phyloP scores from a whole-genome alignment of 2,113 vertebrate genomes.

The Amazona vittata region DNA sequence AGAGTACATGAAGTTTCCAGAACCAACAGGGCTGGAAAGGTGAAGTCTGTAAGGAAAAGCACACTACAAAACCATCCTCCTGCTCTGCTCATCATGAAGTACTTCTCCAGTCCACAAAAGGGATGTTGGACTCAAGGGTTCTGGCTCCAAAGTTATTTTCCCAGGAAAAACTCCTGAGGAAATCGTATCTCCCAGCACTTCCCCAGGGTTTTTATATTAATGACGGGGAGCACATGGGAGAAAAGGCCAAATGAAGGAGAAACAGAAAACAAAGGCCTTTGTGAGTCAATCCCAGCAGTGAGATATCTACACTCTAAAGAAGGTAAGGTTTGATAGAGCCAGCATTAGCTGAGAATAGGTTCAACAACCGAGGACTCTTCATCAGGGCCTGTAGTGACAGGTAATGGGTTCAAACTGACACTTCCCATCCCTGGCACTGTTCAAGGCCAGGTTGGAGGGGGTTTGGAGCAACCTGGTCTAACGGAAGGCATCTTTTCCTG shows the following conservation, averaged over 20 bases:
- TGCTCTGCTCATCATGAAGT: neutral
- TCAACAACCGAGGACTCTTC: neutral
- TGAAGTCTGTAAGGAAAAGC: neutral
- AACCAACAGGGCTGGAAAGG: neutral
- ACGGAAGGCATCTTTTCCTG: neutral
- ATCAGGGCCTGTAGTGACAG: neutral
- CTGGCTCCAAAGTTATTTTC: neutral
- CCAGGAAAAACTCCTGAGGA: neutral
- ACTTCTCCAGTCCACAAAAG: neutral
- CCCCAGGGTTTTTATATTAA: neutral
- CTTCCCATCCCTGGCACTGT: neutral
- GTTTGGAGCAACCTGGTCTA: neutral
- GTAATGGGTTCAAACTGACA: neutral
- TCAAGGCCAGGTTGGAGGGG: neutral
- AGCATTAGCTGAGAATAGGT: neutral
- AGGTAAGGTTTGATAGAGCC: neutral
- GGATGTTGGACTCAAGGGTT: neutral
- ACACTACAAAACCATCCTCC: neutral
- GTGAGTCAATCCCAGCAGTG: neutral
- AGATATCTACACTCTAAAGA: neutral
- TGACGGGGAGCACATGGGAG: rapidly evolving
- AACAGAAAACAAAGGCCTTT: neutral
- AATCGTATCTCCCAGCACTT: neutral
- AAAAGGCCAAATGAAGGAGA: neutral
- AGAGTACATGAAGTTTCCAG: neutral